Percentiles rank a stretch among this genome's conserved stretches.
Evolutionary conservation across 2,113 vertebrate genomes (phyloP).

Genomic region (Chauna torquata): DNA sequence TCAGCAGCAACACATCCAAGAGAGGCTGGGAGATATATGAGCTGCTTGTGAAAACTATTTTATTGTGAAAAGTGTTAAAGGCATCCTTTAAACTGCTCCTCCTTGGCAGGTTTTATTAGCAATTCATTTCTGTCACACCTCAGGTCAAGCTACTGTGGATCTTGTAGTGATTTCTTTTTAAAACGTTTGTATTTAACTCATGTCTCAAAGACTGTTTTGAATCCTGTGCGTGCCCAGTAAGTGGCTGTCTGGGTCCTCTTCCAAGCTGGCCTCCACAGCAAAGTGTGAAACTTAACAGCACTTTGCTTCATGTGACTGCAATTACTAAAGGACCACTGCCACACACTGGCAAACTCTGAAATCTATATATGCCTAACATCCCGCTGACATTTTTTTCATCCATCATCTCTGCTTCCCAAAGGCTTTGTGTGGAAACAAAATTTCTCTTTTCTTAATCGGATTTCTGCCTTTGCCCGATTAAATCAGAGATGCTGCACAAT

Average conservation of each 20-base stretch:
- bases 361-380: background rate
- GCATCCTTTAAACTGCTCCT: background rate
- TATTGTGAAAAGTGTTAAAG: constrained; percentile 14
- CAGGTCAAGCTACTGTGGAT: background rate
- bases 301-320: background rate
- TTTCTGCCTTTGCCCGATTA: background rate
- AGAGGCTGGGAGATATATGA: background rate
- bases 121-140: background rate
- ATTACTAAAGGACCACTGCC: constrained; percentile 57
- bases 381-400: background rate
- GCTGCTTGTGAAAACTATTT: constrained; percentile 26
- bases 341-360: constrained; percentile 50
- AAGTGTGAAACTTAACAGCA: background rate
- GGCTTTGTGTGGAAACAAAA: background rate
- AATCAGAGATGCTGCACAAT: background rate
- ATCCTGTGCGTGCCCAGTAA: background rate
- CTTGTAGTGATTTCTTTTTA: background rate
- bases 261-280: background rate
- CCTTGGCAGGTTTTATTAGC: background rate
- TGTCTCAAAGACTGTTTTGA: background rate
- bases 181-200: background rate
- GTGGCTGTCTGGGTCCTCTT: background rate
- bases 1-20: constrained; percentile 7
- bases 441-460: background rate
- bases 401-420: background rate